Base-by-base conservation (phyloP, 1,140 invertebrate genomes). In the Drusus annulatus region DNA sequence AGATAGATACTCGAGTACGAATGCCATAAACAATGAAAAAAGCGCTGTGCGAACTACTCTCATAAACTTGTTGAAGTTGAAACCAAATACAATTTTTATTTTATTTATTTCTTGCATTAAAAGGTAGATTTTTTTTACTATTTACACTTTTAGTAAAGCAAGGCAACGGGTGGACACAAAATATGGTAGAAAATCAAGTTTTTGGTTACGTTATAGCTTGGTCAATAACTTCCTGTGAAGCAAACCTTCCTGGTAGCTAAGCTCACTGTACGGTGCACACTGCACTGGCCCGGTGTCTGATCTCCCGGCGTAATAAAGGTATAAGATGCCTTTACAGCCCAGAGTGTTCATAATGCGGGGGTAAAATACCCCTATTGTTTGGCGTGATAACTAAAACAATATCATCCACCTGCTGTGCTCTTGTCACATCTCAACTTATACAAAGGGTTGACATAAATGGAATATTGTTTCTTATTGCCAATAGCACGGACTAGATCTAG, bases 301-400 rank as follows among this genome's bases (percentile, higher is more conserved):
- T 52, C 69, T 74, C 8, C 65, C 65, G 36, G 21, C 13, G 88
- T 88, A 88, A 90, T 90, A 28, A 28, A 2, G 25, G 25, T 28
- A 89, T 88, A 88, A 89, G 89, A 89, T 85, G 85, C 87, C 87
- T 87, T 88, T 88, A 87, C 88, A 88, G n/a, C n/a, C 88, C 87
- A 86, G 85, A 58, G 86, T 87, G 86, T 85, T 86, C 87, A 89
- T 89, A 89, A 89, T 90, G 88, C 87, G 87, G 87, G 84, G 88
- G 89, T 89, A 88, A 89, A 90, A 89, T 86, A 86, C 87, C 88
- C 87, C 88, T 88, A 87, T 88, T 88, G 88, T 88, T 87, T 87
- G 87, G 85, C 58, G 86, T 87, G 86, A 89, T 89, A 87, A 86
- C 87, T 84, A 85, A 86, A 86, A 86, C 86, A 88, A 87, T 84